Conservation (phyloP, 2,113 vertebrate genomes). For the Raja brachyura region DNA sequence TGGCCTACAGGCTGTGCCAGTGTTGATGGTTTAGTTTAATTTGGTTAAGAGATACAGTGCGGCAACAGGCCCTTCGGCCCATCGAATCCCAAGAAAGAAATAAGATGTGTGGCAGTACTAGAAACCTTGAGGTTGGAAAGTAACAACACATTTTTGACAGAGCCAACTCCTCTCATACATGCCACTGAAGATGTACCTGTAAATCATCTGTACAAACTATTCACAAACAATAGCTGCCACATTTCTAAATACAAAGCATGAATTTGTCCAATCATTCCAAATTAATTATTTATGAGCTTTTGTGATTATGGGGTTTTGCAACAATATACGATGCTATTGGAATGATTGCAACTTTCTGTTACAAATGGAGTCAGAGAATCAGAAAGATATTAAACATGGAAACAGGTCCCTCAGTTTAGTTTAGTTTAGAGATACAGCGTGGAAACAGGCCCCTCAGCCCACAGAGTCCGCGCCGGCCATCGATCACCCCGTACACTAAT, state of each 20-base stretch:
- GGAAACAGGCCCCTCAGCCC: no score
- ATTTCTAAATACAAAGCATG: neutral
- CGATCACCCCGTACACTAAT: no score
- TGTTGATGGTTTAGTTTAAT: no score
- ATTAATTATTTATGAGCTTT: neutral
- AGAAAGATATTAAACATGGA: no score
- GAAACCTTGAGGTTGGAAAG: neutral
- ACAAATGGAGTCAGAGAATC: neutral
- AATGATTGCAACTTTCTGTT: neutral
- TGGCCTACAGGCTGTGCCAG: no score
- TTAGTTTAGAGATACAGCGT: no score
- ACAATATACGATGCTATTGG: neutral
- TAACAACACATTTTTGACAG: neutral
- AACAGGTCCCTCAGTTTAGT: no score
- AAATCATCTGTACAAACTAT: neutral
- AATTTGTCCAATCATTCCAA: neutral
- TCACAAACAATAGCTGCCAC: neutral
- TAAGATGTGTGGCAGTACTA: no score
- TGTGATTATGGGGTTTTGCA: neutral
- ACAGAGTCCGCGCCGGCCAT: no score
- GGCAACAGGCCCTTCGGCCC: no score
- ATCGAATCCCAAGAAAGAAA: neutral
- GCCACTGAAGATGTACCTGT: neutral
- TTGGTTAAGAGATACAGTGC: no score
- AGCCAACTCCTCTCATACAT: neutral